Conservation (phyloP, 23 tunicate species). For the Ciona savignyi region DNA sequence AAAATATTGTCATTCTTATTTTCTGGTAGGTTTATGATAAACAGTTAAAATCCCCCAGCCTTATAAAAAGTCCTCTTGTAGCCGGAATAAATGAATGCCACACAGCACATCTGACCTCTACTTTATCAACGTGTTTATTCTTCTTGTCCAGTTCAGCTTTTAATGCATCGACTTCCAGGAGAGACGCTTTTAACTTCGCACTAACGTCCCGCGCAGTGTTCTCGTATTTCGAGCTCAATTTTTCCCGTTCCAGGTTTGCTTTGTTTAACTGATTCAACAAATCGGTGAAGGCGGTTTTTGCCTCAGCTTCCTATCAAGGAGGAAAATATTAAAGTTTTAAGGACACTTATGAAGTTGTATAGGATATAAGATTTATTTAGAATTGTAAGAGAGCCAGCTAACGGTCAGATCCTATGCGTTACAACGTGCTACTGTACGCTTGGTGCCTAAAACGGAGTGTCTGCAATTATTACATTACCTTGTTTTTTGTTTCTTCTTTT, state of each 20-base stretch:
- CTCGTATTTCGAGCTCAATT: constrained; percentile 8
- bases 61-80: not conserved
- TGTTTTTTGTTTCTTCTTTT: constrained; percentile 12
- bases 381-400: not conserved
- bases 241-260: constrained; percentile 29
- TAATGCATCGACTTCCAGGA: constrained; percentile 34
- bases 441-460: not conserved
- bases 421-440: not conserved
- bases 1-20: too few species aligned
- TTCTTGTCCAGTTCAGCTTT: constrained; percentile 23
- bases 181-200: constrained; percentile 15
- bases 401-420: not conserved
- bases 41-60: not conserved
- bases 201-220: constrained; percentile 17
- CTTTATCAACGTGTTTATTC: constrained; percentile 18
- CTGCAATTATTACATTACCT: not conserved
- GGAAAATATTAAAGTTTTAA: too few species aligned
- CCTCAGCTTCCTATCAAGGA: not conserved
- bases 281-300: not conserved
- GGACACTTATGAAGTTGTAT: too few species aligned
- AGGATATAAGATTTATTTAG: too few species aligned
- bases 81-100: not conserved
- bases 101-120: constrained; percentile 23
- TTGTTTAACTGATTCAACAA: not conserved
- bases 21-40: too few species aligned